Conservation (phyloP, 2,888 invertebrate genomes). For the Cantharis lateralis region DNA sequence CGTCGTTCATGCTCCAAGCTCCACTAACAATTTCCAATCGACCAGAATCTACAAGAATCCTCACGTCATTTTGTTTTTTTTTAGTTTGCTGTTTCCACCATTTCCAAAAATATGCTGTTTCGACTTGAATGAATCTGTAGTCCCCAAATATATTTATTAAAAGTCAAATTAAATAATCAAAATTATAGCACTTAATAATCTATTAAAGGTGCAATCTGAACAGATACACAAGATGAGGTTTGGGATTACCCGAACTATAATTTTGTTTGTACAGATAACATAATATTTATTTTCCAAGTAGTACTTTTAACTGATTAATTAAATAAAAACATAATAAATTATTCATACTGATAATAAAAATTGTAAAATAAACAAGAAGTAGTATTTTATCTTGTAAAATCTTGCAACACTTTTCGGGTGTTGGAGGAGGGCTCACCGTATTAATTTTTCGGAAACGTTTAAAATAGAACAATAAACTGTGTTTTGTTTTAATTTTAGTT, state of each 20-base stretch:
- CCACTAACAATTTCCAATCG: conserved; percentile 66
- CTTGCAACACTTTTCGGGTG: too few relatives aligned
- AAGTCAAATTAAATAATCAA: too few relatives aligned
- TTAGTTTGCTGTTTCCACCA: conserved; percentile 77
- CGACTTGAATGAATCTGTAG: conserved; percentile 76
- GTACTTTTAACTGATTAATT: neutral
- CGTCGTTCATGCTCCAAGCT: conserved; percentile 67
- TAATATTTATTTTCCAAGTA: neutral
- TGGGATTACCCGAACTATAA: neutral
- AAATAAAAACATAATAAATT: neutral
- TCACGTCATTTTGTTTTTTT: conserved; percentile 59
- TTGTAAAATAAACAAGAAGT: neutral
- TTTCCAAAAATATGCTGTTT: conserved; percentile 78
- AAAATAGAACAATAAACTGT: too few relatives aligned
- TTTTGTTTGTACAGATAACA: neutral
- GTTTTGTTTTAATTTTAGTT: too few relatives aligned
- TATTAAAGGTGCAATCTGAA: too few relatives aligned
- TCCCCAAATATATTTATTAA: too few relatives aligned
- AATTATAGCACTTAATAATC: too few relatives aligned
- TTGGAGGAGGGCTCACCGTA: too few relatives aligned
- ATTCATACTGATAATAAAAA: neutral
- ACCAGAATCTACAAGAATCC: conserved; percentile 63
- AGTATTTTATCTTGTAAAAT: too few relatives aligned
- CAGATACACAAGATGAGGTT: too few relatives aligned
- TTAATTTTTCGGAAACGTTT: too few relatives aligned